Conservation (phyloP, 53 echinoderm and acorn worm species). For the Holothuria scabra region DNA sequence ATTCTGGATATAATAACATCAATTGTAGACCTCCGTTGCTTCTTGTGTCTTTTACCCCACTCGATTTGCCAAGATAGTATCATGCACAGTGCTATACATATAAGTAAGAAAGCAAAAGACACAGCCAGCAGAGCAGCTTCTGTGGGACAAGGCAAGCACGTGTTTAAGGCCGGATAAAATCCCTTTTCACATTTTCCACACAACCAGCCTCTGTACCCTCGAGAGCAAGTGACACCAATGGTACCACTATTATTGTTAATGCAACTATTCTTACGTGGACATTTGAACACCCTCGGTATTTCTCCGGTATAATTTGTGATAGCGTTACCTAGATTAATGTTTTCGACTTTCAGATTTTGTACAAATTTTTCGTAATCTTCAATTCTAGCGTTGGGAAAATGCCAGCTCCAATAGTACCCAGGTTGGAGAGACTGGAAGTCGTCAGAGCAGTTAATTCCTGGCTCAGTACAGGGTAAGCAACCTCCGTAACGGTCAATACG, state of each 20-base stretch:
- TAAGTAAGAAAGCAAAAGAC: background rate
- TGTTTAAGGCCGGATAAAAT: background rate
- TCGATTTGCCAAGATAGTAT: conserved; percentile 24
- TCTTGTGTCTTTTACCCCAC: background rate
- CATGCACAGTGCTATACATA: background rate
- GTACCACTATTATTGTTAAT: background rate
- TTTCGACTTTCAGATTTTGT: background rate
- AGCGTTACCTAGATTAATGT: background rate
- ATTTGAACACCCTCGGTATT: conserved; percentile 4
- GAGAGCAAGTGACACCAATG: background rate
- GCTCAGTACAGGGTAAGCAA: background rate
- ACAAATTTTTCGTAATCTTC: background rate
- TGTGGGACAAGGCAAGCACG: conserved; percentile 4
- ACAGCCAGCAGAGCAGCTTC: background rate
- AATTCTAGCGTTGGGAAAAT: background rate
- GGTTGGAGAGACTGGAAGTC: background rate
- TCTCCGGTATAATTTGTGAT: background rate
- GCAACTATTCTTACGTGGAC: conserved; percentile 16
- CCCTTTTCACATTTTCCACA: conserved; percentile 2
- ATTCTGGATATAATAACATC: conserved; percentile 34
- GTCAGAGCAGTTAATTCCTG: background rate
- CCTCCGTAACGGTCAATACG: background rate
- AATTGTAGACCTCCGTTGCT: background rate
- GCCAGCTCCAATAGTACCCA: conserved; percentile 26
- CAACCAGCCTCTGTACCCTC: conserved; percentile 28